Evolutionary conservation across 2,888 invertebrate genomes (phyloP).

Genomic region (Watsonalla cultraria): DNA sequence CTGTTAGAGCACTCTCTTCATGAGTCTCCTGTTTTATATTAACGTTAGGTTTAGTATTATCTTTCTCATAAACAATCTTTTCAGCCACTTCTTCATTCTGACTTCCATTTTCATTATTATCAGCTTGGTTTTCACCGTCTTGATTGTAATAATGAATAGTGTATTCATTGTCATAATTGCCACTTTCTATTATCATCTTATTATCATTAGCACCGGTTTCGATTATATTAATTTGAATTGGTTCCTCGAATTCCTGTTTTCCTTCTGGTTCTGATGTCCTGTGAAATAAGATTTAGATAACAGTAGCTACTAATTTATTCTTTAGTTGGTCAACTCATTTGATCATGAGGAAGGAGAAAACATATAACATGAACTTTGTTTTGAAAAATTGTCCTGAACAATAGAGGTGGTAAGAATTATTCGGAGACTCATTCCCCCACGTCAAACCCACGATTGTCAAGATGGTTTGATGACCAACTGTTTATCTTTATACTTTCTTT

Average conservation of each 20-base stretch:
- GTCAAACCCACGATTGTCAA: too few relatives aligned
- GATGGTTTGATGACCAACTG: too few relatives aligned
- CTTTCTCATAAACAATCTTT: background rate
- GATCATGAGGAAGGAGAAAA: too few relatives aligned
- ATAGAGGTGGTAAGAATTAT: too few relatives aligned
- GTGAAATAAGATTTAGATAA: too few relatives aligned
- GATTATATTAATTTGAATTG: background rate
- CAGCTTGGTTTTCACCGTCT: background rate
- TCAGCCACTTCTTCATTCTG: background rate
- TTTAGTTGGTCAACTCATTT: too few relatives aligned
- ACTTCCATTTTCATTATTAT: constrained; percentile 2
- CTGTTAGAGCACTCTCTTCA: constrained; percentile 7
- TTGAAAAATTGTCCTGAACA: too few relatives aligned
- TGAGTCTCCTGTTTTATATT: constrained; percentile 1
- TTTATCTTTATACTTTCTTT: too few relatives aligned
- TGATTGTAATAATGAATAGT: constrained; percentile 17
- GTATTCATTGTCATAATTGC: constrained; percentile 4
- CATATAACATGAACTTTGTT: too few relatives aligned
- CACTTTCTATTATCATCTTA: background rate
- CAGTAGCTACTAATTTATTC: too few relatives aligned
- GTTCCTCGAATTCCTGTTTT: background rate
- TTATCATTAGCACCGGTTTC: background rate
- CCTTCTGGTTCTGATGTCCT: background rate
- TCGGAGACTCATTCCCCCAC: too few relatives aligned
- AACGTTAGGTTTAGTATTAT: background rate